Evolutionary conservation across 2,888 invertebrate species (phyloP), one percentile per base, ranked within the genome.

Genomic region (Cataglyphis cursor): DNA sequence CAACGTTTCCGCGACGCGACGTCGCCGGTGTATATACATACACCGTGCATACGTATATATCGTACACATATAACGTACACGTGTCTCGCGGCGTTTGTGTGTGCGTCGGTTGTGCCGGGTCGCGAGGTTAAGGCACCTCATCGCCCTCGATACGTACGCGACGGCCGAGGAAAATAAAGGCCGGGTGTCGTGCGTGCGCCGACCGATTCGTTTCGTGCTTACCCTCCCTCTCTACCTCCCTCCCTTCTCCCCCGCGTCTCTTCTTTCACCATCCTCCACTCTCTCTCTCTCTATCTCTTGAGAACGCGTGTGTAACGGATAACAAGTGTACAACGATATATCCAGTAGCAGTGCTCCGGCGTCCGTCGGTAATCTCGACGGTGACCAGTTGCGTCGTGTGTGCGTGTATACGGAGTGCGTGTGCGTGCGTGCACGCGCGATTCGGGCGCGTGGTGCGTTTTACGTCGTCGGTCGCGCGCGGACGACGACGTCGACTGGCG

Each of bases 81-180:
- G 35, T 4, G 8, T 24, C 48, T 24, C 48, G 78, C 61, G 82
- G 31, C 57, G 81, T 64, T 72, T 24, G 74, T 75, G 62, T 48
- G 51, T 15, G 65, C 35, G 68, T n/a, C 57, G 38, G 84, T 87
- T 48, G 84, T 57, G 81, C 66, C 86, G 68, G 84, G 89, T 89
- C 87, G 88, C 82, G 86, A 86, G 86, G 88, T 88, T 88, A 85
- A 88, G 83, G 88, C 88, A 83, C 78, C 85, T 59, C 82, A 57
- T 85, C 88, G 81, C 83, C 88, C 82, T 83, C 84, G 88, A 88
- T 88, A 88, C 73, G 80, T 51, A 51, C 44, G 18, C 85, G 80
- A 78, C 84, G 70, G 51, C 48, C 75, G 81, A 78, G 81, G 75
- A 87, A 85, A 88, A 85, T 82, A 82, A 85, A 88, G 86, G 85